Conservation (phyloP, 2,113 vertebrate species). For the Alectura lathami region DNA sequence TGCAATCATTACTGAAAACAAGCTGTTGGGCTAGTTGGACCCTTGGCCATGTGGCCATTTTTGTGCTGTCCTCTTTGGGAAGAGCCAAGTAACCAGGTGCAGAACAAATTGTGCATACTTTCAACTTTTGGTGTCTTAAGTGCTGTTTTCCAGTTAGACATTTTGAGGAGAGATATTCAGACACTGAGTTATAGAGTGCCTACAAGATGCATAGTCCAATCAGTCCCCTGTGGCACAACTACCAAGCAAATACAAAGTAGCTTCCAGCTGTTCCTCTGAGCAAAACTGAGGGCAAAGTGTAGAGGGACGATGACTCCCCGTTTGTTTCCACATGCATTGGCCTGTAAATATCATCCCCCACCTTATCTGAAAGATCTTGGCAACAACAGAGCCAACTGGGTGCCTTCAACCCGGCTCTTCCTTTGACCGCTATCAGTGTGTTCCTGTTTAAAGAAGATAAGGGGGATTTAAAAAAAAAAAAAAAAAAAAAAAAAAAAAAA, state of each 20-base stretch:
- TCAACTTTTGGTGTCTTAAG: background rate
- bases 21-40: background rate
- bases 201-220: background rate
- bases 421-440: conserved; percentile 6
- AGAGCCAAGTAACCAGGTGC: background rate
- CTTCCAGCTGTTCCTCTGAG: background rate
- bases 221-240: background rate
- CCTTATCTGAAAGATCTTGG: conserved; percentile 35
- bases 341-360: background rate
- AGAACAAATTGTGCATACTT: background rate
- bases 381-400: background rate
- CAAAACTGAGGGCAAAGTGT: conserved; percentile 6
- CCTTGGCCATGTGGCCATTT: background rate
- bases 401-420: background rate
- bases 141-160: background rate
- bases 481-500: too few species aligned
- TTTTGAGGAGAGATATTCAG: background rate
- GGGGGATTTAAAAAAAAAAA: background rate
- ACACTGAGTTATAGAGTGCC: background rate
- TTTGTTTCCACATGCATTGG: background rate
- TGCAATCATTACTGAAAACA: background rate
- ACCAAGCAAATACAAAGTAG: background rate
- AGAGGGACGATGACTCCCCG: background rate
- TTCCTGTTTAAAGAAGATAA: conserved; percentile 51
- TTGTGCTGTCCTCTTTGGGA: background rate